Percentiles rank a stretch among this genome's conserved stretches.
Conservation (phyloP, 2,888 invertebrate species). For the Spodoptera littoralis region DNA sequence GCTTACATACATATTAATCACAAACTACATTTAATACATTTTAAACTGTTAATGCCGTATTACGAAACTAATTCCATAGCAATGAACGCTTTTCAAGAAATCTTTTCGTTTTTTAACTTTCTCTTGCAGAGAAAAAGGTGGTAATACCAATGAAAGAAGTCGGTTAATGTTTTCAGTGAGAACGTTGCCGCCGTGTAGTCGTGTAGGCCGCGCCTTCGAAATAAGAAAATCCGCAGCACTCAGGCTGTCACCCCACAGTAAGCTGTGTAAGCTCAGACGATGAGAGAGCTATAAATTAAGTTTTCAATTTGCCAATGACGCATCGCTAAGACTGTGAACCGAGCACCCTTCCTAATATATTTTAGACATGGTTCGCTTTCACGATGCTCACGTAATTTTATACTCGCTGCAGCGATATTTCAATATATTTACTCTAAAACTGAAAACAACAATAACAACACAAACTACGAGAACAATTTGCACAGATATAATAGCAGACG, state of each 20-base stretch:
- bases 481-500: conserved; percentile 8
- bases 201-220: conserved; percentile 54
- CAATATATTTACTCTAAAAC: not conserved
- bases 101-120: conserved; percentile 21
- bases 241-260: conserved; percentile 70
- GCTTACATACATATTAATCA: too few species aligned
- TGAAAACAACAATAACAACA: conserved; percentile 5
- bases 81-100: conserved; percentile 18
- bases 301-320: conserved; percentile 83
- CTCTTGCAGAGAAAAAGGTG: conserved; percentile 8
- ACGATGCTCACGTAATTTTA: conserved; percentile 42
- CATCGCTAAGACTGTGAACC: conserved; percentile 70
- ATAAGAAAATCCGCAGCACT: conserved; percentile 71
- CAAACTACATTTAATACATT: too few species aligned
- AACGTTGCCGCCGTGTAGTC: conserved; percentile 8
- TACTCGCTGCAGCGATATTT: not conserved
- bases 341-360: conserved; percentile 59
- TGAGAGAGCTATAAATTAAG: conserved; percentile 78
- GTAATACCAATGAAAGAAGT: conserved; percentile 38
- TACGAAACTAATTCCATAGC: not conserved
- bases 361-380: conserved; percentile 54
- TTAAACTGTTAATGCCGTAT: too few species aligned
- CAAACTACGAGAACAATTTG: not conserved
- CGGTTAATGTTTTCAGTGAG: conserved; percentile 36
- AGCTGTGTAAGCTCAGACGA: conserved; percentile 76